These are phyloP conservation scores for Chaetops frenatus DNA, from an alignment of 2,113 vertebrate genomes.

Conservation along the genomic window DNA sequence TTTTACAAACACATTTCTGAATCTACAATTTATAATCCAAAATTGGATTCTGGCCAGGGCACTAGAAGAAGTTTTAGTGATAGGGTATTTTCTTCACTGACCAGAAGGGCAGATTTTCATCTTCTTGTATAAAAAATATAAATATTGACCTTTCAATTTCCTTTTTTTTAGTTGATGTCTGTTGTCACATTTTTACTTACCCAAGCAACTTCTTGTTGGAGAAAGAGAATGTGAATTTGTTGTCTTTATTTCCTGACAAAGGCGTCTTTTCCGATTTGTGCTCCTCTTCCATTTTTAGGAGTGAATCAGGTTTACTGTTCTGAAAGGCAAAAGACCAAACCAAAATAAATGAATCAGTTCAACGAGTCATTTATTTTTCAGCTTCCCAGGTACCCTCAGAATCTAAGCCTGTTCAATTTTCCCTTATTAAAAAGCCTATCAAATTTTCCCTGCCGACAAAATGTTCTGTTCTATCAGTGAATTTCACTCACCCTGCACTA, in stretches of 20 bases:
- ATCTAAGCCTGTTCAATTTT: neutral
- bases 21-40: neutral
- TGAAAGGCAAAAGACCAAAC: constrained; percentile 62
- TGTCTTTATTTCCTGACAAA: constrained; percentile 84
- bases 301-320: constrained; percentile 98
- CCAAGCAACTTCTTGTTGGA: constrained; percentile 89
- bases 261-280: constrained; percentile 86
- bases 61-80: neutral
- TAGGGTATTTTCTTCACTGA: neutral
- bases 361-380: neutral
- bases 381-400: neutral
- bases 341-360: neutral
- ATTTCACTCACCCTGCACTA: neutral
- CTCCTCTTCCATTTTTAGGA: constrained; percentile 98
- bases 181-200: constrained; percentile 67
- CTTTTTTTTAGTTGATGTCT: neutral
- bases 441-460: neutral
- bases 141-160: neutral
- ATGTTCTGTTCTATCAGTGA: neutral
- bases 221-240: constrained; percentile 91
- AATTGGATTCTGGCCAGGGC: neutral
- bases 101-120: neutral
- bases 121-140: neutral
- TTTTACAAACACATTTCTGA: neutral
- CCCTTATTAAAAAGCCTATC: neutral